Percentiles rank a stretch among this genome's conserved stretches.
Evolutionary conservation across 2,888 invertebrate genomes (phyloP).

Genomic region (Coelopa pilipes): DNA sequence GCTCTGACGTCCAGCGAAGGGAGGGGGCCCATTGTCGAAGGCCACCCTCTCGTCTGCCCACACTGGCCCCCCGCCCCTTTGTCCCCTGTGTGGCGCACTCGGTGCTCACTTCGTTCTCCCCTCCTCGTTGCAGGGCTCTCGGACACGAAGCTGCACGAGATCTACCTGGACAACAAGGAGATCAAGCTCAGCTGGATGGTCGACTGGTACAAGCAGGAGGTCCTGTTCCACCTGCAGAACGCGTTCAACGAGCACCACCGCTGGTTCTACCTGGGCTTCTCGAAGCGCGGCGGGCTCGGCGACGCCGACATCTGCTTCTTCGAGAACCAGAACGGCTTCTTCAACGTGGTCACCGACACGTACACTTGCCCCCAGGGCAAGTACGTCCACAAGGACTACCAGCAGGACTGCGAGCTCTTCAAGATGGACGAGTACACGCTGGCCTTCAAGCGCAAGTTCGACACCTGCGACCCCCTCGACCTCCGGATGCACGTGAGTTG

Average conservation of each 20-base stretch:
- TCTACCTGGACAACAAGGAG: constrained; percentile 63
- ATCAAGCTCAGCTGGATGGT: constrained; percentile 67
- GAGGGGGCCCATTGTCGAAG: no score
- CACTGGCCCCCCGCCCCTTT: no score
- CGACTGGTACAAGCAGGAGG: constrained; percentile 67
- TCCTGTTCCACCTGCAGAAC: constrained; percentile 67
- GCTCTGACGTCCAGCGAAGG: no score
- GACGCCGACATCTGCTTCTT: constrained; percentile 85
- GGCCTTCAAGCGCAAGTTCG: constrained; percentile 81
- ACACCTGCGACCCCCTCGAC: constrained; percentile 83
- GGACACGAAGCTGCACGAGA: constrained; percentile 65
- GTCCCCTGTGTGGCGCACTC: no score
- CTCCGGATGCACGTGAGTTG: constrained; percentile 64
- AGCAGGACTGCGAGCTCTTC: constrained; percentile 78
- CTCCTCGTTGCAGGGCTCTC: constrained; percentile 56
- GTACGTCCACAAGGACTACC: constrained; percentile 73
- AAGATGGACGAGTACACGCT: constrained; percentile 74
- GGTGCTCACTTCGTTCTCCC: neutral
- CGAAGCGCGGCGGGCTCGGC: constrained; percentile 78
- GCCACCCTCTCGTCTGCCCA: no score
- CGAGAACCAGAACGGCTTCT: constrained; percentile 72
- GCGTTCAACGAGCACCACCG: constrained; percentile 66
- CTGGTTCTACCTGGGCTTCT: constrained; percentile 91
- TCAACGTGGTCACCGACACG: constrained; percentile 74
- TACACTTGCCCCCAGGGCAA: constrained; percentile 76